Base-by-base conservation (phyloP, 2,797 vertebrate genomes). In the Pseudomugil tenellus region DNA sequence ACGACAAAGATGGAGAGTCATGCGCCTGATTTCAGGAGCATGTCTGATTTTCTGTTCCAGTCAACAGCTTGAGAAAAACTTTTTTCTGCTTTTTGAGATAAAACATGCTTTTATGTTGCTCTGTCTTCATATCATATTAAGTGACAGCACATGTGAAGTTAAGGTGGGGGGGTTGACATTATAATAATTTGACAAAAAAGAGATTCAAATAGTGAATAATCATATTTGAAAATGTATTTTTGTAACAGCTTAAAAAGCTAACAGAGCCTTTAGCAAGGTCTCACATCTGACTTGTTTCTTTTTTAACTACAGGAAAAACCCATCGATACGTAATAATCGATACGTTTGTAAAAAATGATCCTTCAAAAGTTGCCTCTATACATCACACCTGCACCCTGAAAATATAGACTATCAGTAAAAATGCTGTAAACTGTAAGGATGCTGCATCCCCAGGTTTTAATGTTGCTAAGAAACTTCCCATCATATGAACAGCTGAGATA, bases 1-100 rank as follows among this genome's bases (percentile, higher is more conserved):
- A 84, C 84, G 84, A 59, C 65, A 66, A 56, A 58, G 61, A 73
- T 31, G 62, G 67, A 48, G 41, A 61, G 58, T 63, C 63, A 61
- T 63, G 43, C 55, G 63, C 25, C 21, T 58, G 68, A 67, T 71
- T 59, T 39, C 10, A 70, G 76, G 37, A 63, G 53, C 23, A 56
- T 29, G 51, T 35, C 37, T 80, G 78, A 75, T 62, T 77, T 39
- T 64, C n/a, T 3, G 16, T 63, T 81, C 56, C 28, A 56, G 41
- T 73, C 56, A 56, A 56, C 51, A 21, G n/a, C 17, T n/a, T 13
- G 43, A 31, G 32, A 29, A 59, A 52, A 58, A 32, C 58, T 32
- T 41, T 21, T 53, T 55, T 67, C 68, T 39, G 10, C 21, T 58
- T 62, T 62, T 12, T 49, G 43, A 71, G 6, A 78, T 56, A 28